Conservation (phyloP, 2,888 invertebrate genomes). For the Amphipyra berbera region DNA sequence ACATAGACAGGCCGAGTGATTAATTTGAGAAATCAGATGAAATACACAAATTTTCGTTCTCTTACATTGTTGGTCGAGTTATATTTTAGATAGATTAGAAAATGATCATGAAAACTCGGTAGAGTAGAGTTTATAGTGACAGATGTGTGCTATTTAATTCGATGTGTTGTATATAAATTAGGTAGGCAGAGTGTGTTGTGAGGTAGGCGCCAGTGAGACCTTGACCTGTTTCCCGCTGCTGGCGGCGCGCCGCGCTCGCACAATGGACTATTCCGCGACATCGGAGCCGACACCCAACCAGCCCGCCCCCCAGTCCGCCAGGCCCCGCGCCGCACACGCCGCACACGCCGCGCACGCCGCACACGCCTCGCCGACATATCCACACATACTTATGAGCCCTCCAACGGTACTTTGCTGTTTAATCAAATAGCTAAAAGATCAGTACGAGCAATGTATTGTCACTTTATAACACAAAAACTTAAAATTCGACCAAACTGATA, state of each 20-base stretch:
- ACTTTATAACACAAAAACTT: background rate
- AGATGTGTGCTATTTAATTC: constrained; percentile 45
- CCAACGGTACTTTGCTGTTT: constrained; percentile 31
- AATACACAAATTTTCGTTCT: constrained; percentile 20
- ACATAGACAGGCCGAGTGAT: constrained; percentile 48
- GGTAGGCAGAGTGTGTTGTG: constrained; percentile 59
- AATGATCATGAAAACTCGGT: constrained; percentile 14
- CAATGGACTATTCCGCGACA: constrained; percentile 85
- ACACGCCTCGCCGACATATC: constrained; percentile 11
- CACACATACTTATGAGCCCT: constrained; percentile 29
- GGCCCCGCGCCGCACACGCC: constrained; percentile 23
- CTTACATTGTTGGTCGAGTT: constrained; percentile 22
- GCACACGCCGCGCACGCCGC: background rate
- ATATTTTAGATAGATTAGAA: constrained; percentile 15
- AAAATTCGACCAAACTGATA: constrained; percentile 30
- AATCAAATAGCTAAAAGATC: constrained; percentile 14
- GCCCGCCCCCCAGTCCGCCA: constrained; percentile 58
- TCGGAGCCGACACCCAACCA: constrained; percentile 75
- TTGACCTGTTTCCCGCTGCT: constrained; percentile 80
- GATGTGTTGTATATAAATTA: constrained; percentile 52
- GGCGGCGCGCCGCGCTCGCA: constrained; percentile 65
- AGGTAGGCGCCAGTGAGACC: constrained; percentile 83
- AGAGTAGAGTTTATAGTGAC: constrained; percentile 34
- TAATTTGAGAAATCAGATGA: constrained; percentile 42
- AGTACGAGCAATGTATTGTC: background rate